Conservation (phyloP, 2,113 vertebrate genomes). For the Elanus axillaris region DNA sequence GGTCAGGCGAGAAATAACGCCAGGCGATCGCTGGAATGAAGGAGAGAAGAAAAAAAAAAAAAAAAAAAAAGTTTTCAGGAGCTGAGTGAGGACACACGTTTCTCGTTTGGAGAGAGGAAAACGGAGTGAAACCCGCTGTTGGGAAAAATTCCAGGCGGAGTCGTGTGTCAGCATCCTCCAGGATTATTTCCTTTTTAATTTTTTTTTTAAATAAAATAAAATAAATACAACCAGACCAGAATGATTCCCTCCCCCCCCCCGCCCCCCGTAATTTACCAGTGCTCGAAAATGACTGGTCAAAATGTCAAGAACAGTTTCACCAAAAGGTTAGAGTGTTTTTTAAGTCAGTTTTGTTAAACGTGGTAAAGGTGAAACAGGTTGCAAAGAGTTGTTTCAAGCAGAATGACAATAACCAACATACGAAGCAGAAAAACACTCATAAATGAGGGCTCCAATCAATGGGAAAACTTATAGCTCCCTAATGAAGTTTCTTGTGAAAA, state of each 20-base stretch:
- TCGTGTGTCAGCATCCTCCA: background rate
- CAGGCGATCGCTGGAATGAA: background rate
- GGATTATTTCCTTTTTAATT: background rate
- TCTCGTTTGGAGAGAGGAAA: background rate
- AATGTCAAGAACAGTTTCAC: constrained; percentile 66
- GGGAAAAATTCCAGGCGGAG: background rate
- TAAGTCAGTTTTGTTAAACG: constrained; percentile 67
- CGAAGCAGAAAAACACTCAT: constrained; percentile 77
- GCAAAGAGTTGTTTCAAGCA: constrained; percentile 71
- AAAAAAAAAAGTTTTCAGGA: background rate
- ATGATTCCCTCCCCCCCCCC: background rate
- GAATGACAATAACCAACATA: constrained; percentile 76
- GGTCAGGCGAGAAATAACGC: background rate
- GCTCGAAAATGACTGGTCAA: constrained; percentile 56
- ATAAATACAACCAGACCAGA: background rate
- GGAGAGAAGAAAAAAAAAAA: too few species aligned
- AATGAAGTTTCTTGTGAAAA: constrained; percentile 87
- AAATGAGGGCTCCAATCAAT: constrained; percentile 78
- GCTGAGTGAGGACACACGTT: background rate
- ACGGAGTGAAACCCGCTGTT: background rate
- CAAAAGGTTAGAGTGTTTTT: constrained; percentile 70
- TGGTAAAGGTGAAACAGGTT: constrained; percentile 72
- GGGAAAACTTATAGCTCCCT: constrained; percentile 84
- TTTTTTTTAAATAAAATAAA: background rate
- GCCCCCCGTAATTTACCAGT: background rate